Evolutionary conservation across 2,113 vertebrate species (phyloP), one percentile per base, ranked within the genome.

Genomic region (Girardinichthys multiradiatus): DNA sequence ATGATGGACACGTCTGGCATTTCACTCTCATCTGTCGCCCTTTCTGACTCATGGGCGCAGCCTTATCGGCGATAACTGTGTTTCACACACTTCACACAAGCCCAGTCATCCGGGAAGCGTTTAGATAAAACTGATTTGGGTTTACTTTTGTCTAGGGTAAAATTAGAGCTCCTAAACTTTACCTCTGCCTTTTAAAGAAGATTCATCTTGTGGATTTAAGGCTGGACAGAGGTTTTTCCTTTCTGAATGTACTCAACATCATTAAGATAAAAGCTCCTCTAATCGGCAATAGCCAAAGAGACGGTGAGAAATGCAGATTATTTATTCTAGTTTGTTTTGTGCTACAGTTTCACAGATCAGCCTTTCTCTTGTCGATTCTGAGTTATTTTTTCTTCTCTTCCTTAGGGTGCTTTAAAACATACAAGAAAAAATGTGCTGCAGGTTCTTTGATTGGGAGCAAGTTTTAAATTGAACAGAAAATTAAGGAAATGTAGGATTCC

Each of bases 1-100:
- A 73, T 73, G 84, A 79, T 58, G 29, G 68, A 77, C 73, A 51
- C 77, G 42, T 72, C 33, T 81, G 80, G 82, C 58, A 82, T 85
- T 64, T 77, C 54, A 62, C 33, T 66, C 60, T 63, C 77, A 48
- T 72, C 75, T 31, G 59, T 39, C 64, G 57, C 65, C 68, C 81
- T 70, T 68, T 77, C 31, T 74, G 71, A 58, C 35, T 54, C 70
- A 67, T 51, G 75, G 76, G 80, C 68, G 78, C 29, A 67, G 72
- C 57, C 54, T 1, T 61, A 63, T 76, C 65, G 70, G 33, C 15
- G n/a, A 51, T 71, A 28, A 57, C 45, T 58, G 39, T 17, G 6
- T 63, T 73, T 65, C 62, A n/a, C 42, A 13, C 61, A 69, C 33
- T 74, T 74, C 45, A 64, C 64, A 62, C 51, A 17, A 4, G 72